Base-by-base conservation (phyloP, 2,113 vertebrate genomes). In the Antennarius striatus region DNA sequence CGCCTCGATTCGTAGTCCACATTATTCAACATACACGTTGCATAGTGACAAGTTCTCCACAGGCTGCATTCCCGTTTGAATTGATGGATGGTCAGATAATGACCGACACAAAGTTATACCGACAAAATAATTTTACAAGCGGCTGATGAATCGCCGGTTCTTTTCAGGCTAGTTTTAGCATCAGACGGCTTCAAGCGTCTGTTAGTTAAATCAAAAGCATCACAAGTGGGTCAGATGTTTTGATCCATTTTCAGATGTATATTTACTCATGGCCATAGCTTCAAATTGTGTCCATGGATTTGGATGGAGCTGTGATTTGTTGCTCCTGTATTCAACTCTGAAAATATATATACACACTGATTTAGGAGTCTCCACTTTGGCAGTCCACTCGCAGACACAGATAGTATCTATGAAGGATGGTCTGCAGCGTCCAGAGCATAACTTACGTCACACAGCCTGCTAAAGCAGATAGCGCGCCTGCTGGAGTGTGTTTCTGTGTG, bases 321-420 rank as follows among this genome's bases (percentile, higher is more conserved):
- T 82, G 74, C 82, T 73, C 64, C 65, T 63, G 67, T 82, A 84
- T 90, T 90, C 74, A 79, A 70, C 84, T 89, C 80, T 81, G 82
- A 88, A 75, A 72, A 83, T 71, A 81, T 75, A 78, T 63, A 60
- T 71, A 68, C 54, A 54, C 77, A 86, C 79, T 63, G 73, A 90
- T 88, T 85, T 82, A 63, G 78, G 83, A 75, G 71, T 77, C 49
- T 51, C 75, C 81, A 72, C 63, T 75, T 88, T 68, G 56, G 58
- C 64, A 22, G 47, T 75, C 61, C 28, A 17, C 71, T 68, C 29
- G 0, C 56, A 81, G 78, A 80, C 79, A 65, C 73, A 92, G 91
- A 93, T 92, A 86, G 75, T 82, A 91, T 93, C 90, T 90, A 88
- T 90, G 83, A 92, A 88, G 90, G 85, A 88, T 88, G 60, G 82